Evolutionary conservation across 2,113 vertebrate species (phyloP).

Genomic region (Stomatorhinus ivindoensis): DNA sequence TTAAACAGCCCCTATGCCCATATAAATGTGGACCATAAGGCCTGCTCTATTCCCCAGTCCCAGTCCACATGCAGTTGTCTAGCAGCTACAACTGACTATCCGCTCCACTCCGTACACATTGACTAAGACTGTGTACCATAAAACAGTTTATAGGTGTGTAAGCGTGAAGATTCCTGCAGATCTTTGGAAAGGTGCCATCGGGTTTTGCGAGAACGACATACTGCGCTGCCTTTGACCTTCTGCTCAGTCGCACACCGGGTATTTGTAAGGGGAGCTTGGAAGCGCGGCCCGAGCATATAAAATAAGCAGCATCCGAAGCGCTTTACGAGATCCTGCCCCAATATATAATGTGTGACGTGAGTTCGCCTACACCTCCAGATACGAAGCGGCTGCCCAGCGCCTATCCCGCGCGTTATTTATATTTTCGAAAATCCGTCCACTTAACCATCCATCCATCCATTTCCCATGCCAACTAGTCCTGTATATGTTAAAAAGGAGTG

Average conservation of each 20-base stretch:
- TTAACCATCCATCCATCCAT: not conserved
- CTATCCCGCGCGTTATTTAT: not conserved
- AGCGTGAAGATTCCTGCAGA: not conserved
- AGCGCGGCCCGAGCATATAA: conserved; percentile 29
- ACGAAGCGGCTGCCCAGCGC: not conserved
- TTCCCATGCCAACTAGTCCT: not conserved
- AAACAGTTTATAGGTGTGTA: not conserved
- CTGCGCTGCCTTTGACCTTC: conserved; percentile 21
- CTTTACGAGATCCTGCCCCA: not conserved
- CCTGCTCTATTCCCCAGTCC: not conserved
- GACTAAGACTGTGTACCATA: conserved; percentile 1
- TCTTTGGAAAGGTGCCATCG: conserved; percentile 13
- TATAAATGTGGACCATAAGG: not conserved
- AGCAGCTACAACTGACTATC: not conserved
- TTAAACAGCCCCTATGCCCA: not conserved
- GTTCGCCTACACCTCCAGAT: not conserved
- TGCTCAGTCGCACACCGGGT: conserved; percentile 29
- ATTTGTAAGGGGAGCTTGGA: conserved; percentile 50
- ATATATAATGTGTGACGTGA: not conserved
- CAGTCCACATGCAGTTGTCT: not conserved
- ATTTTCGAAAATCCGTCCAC: not conserved
- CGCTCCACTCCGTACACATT: not conserved
- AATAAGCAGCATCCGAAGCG: not conserved
- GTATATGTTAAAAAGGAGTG: not conserved
- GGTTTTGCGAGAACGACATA: not conserved